Evolutionary conservation across 2,888 invertebrate genomes (phyloP), one percentile per base, ranked within the genome.

Genomic region (Caprella mutica): DNA sequence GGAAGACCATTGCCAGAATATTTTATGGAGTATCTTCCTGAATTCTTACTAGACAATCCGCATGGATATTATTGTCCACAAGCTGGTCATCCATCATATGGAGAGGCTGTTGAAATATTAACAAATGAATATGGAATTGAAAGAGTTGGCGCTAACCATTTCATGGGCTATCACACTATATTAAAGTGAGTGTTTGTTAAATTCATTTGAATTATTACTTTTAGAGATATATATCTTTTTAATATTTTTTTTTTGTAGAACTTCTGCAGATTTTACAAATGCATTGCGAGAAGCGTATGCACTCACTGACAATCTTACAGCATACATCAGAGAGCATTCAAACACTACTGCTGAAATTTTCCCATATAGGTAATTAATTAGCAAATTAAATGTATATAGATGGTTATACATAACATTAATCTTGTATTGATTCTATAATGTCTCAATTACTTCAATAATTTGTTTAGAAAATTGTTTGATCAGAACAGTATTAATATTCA

Each of bases 131-230:
- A 29, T 9, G 46, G 39, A 5, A 27, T 12, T 12, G 42, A 58
- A 5, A 43, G 30, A 38, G 77, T 86, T 4, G 71, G 77, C 23
- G 86, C 90, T 51, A 82, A 85, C 0, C 83, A 86, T 72, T 88
- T 90, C 68, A 92, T 92, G 90, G 82, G 89, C 1, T 96, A 87
- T 71, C 92, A 96, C 69, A 82, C 82, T 0, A 81, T 87, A 0
- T 75, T 94, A 43, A 82, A 80, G 66, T 83, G 44, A 23, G 44
- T 44, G 14, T n/a, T n/a, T n/a, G n/a, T n/a, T n/a, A 80, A n/a
- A n/a, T n/a, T n/a, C n/a, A n/a, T n/a, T n/a, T n/a, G n/a, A n/a
- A n/a, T n/a, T n/a, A n/a, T n/a, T n/a, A n/a, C n/a, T n/a, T n/a
- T n/a, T n/a, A n/a, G n/a, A n/a, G n/a, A n/a, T n/a, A n/a, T n/a